Base-by-base conservation (phyloP, 2,797 vertebrate species). In the Amblyraja radiata region DNA sequence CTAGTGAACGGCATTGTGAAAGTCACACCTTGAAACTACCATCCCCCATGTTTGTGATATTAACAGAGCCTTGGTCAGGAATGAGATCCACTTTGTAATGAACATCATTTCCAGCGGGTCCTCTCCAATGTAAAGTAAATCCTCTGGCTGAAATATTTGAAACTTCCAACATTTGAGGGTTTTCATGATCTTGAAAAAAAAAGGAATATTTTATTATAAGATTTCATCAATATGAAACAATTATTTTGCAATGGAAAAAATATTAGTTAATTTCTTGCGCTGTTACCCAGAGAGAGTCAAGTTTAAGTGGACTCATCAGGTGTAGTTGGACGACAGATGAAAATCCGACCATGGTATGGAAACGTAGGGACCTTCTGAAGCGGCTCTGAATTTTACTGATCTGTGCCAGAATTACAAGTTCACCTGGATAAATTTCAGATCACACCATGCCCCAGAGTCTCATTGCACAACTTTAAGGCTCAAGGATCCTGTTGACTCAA, bases 111-210 rank as follows among this genome's bases (percentile, higher is more conserved):
- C 97, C 97, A 46, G 93, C 93, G 0, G 95, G 95, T 78, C 96
- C 94, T 94, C 95, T 96, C 97, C 98, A 98, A 78, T 25, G 94
- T 36, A 98, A 93, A 78, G 97, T 97, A 96, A 98, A 97, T 90
- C 94, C 94, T 93, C 94, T 90, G 83, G 96, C 80, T 14, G 95
- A 96, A 95, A 97, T 88, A 93, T 93, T 96, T 94, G 96, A 95
- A 94, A 95, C 94, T 94, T 93, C 93, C 71, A 96, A 93, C 90
- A 94, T 94, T 94, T 95, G 92, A 21, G 96, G 95, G 36, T 94
- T 95, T 95, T 95, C 96, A 81, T 96, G 96, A 93, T 96, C 96
- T 96, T 94, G 94, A 74, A 94, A 13, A 93, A 93, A 94, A 95
- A 95, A 94, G 0, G 95, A 21, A 95, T 21, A 39, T 36, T 54